A percentile compares a stretch with the other conserved stretches of the same genome.
Evolutionary conservation across 2,797 vertebrate genomes (phyloP).

Genomic region (Pteropus rufus): DNA sequence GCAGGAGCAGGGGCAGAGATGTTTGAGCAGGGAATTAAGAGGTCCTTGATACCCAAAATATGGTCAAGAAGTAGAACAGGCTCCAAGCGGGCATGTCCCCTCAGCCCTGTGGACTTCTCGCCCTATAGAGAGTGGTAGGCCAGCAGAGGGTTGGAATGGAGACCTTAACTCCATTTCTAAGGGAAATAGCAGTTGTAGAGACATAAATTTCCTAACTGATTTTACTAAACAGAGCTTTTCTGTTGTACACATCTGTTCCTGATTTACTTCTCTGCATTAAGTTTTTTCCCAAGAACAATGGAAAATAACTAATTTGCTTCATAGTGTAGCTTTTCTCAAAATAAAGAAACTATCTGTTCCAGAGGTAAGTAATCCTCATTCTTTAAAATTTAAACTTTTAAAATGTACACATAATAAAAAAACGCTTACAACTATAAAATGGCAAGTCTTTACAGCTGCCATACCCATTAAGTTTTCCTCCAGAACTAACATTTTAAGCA

Average conservation of each 20-base stretch:
- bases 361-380: not conserved
- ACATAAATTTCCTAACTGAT: not conserved
- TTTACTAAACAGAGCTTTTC: not conserved
- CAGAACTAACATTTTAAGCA: not conserved
- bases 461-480: not conserved
- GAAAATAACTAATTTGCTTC: constrained; percentile 31
- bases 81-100: not conserved
- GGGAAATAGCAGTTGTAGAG: not conserved
- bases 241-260: not conserved
- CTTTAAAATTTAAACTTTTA: not conserved
- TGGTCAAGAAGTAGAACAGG: not conserved
- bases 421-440: not conserved
- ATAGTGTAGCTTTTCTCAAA: not conserved
- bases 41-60: not conserved
- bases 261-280: not conserved
- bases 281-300: not conserved
- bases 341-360: not conserved
- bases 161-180: not conserved
- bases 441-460: not conserved
- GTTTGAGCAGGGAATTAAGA: not conserved
- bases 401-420: not conserved
- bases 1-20: not conserved
- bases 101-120: not conserved
- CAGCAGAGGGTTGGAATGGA: not conserved
- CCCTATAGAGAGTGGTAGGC: not conserved